Evolutionary conservation across 2,113 vertebrate species (phyloP), one percentile per base, ranked within the genome.

Genomic region (Cebus imitator): DNA sequence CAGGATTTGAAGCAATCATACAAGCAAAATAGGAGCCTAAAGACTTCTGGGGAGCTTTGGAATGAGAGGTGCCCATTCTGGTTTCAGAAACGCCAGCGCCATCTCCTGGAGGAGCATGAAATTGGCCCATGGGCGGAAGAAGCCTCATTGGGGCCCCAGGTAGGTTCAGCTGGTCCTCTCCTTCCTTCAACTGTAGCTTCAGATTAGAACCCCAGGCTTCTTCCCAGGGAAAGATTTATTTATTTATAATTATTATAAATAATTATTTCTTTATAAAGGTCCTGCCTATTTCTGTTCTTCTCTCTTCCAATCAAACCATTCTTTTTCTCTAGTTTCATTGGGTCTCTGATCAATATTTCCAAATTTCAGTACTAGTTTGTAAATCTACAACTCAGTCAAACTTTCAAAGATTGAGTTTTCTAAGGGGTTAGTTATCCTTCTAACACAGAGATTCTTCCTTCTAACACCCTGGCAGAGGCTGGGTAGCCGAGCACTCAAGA

Each of bases 401-500:
- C 23, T 57, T 70, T 18, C 61, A 73, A 50, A 92, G 73, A n/a
- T 8, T 1, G 5, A 4, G 9, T 57, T 70, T 30, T 21, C 12
- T 10, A 30, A 32, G 8, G 40, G 64, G 10, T 50, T 68, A 0
- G 12, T 4, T 20, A 5, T 75, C 25, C 5, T 21, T 50, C 37
- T 20, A 30, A 20, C 21, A 32, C 21, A 3, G 4, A 27, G 48
- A 6, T 1, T 5, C 61, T 50, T 66, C 43, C 64, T 76, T 8
- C 78, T 30, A 2, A 5, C 0, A 3, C 8, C 3, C 37, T 23
- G 13, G 64, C 66, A 9, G 37, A 8, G 68, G 27, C 35, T 10
- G 5, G 3, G 25, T 11, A 23, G 40, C 52, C n/a, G 0, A 4
- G 37, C 14, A 2, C 35, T 1, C 35, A 4, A 13, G 14, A 35